Conservation (phyloP, 2,113 vertebrate genomes). For the Phalacrocorax aristotelis region DNA sequence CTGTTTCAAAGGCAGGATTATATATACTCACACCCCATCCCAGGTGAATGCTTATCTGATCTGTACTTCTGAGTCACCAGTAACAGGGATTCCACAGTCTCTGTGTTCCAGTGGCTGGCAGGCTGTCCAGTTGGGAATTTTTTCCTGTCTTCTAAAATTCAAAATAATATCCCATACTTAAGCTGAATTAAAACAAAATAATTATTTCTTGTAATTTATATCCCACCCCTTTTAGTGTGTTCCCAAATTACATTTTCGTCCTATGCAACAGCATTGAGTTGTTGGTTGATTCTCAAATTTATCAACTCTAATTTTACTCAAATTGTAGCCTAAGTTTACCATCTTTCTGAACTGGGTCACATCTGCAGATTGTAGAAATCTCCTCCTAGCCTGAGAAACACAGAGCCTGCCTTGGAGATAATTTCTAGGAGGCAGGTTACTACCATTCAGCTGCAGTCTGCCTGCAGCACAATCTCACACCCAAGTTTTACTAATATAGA, state of each 20-base stretch:
- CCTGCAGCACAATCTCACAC: background rate
- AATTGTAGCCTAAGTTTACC: background rate
- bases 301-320: background rate
- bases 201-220: background rate
- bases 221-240: background rate
- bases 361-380: background rate
- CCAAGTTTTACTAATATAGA: background rate
- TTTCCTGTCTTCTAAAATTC: background rate
- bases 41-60: background rate
- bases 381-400: background rate
- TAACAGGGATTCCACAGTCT: background rate
- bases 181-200: background rate
- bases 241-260: background rate
- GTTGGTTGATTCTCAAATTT: background rate
- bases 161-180: background rate
- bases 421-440: background rate
- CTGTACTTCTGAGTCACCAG: background rate
- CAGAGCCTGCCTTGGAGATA: background rate
- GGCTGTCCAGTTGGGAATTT: background rate
- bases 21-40: background rate
- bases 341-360: background rate
- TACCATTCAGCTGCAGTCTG: background rate
- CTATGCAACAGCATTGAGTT: background rate
- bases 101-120: background rate
- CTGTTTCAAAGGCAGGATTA: background rate